A percentile compares a stretch with the other conserved stretches of the same genome.
phyloP scores from a whole-genome alignment of 2,113 vertebrate species.

The Cnemophilus loriae region DNA sequence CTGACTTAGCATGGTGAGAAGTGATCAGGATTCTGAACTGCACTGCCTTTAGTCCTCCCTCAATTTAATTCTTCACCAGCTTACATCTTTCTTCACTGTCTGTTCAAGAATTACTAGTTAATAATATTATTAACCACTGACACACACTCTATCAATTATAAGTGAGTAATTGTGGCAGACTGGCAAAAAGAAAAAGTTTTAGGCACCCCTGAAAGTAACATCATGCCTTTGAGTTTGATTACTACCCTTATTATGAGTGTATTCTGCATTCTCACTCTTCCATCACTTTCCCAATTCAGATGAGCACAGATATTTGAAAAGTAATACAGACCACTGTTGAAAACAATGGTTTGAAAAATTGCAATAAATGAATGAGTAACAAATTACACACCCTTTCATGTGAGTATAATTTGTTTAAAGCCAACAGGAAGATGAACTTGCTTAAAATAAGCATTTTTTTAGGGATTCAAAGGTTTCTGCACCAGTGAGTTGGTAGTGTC shows the following conservation, averaged over 20 bases:
- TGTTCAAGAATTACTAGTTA: neutral
- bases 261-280: neutral
- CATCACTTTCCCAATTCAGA: neutral
- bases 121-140: neutral
- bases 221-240: neutral
- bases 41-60: neutral
- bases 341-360: neutral
- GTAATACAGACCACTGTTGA: neutral
- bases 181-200: neutral
- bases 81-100: neutral
- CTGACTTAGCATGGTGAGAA: neutral
- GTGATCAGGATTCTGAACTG: neutral
- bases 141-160: neutral
- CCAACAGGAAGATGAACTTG: neutral
- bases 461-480: neutral
- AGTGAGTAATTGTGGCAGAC: neutral
- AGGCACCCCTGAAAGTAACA: neutral
- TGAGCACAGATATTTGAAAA: neutral
- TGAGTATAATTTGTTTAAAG: neutral
- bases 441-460: neutral
- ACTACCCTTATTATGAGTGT: neutral
- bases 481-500: neutral
- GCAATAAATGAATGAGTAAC: neutral
- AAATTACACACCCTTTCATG: neutral
- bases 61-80: neutral